A percentile compares a stretch with the other conserved stretches of the same genome.
Conservation (phyloP, 2,888 invertebrate species). For the Phytoseiulus persimilis region DNA sequence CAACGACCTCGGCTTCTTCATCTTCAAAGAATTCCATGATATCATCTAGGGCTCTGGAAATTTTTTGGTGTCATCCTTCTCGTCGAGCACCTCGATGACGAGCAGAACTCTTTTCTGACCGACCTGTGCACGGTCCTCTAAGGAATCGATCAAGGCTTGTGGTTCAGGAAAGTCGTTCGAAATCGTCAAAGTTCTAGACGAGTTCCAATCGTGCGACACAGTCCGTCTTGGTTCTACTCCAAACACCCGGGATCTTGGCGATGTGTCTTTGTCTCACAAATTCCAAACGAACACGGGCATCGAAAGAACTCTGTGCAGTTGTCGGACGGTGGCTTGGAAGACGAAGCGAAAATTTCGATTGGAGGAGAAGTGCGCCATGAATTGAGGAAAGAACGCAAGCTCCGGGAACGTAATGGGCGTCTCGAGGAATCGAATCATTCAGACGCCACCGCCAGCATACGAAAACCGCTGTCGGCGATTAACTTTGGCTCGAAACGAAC, state of each 20-base stretch:
- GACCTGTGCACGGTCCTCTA: too few species aligned
- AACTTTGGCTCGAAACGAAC: neutral
- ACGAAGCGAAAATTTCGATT: too few species aligned
- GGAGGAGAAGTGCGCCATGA: neutral
- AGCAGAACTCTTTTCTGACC: neutral
- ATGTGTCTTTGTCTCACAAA: too few species aligned
- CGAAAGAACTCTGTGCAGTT: too few species aligned
- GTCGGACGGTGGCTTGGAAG: too few species aligned
- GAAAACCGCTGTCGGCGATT: neutral
- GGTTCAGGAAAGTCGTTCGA: too few species aligned
- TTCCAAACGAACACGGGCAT: too few species aligned
- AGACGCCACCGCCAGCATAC: neutral
- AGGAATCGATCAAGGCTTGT: too few species aligned
- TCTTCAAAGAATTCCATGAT: neutral
- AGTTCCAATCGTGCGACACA: too few species aligned
- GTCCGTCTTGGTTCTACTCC: too few species aligned
- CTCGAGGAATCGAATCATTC: neutral
- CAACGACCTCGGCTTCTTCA: neutral
- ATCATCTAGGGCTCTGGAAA: neutral
- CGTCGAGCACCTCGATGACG: neutral
- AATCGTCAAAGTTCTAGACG: too few species aligned
- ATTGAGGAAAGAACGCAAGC: neutral
- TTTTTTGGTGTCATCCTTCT: neutral
- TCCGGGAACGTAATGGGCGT: neutral
- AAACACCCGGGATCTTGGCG: too few species aligned